phyloP scores from a whole-genome alignment of 2,113 vertebrate genomes.

The Mesocricetus auratus region DNA sequence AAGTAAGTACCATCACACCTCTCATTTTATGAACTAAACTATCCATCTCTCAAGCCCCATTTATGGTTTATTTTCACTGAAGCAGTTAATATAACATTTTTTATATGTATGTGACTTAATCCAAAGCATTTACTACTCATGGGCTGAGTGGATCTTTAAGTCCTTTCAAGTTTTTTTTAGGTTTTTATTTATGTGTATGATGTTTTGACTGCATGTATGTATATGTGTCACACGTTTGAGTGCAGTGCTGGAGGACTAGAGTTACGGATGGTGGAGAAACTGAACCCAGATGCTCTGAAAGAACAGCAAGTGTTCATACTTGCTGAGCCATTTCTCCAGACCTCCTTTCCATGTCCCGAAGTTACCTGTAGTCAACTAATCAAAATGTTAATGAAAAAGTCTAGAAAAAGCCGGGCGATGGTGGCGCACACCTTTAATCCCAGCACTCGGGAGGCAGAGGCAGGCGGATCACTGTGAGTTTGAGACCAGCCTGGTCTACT shows the following conservation, averaged over 20 bases:
- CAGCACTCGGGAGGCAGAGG: too few species aligned
- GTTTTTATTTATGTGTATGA: background rate
- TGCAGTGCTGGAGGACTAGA: background rate
- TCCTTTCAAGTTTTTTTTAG: background rate
- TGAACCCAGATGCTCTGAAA: background rate
- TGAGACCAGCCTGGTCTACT: too few species aligned
- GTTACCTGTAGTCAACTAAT: background rate
- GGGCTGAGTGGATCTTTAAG: background rate
- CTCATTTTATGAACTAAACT: background rate
- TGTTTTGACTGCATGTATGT: background rate
- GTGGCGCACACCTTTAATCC: too few species aligned
- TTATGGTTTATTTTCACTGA: background rate
- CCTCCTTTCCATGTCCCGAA: background rate
- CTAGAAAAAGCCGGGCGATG: too few species aligned
- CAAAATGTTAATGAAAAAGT: background rate
- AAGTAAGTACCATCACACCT: background rate
- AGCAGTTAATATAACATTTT: conserved; percentile 20
- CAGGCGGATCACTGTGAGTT: too few species aligned
- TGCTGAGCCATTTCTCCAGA: background rate
- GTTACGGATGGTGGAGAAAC: too few species aligned
- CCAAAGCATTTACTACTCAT: background rate
- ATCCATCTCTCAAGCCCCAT: background rate
- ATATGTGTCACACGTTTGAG: background rate
- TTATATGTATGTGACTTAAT: background rate
- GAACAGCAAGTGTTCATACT: background rate